Conservation (phyloP, 2,797 vertebrate species). For the Malacoraja senta region DNA sequence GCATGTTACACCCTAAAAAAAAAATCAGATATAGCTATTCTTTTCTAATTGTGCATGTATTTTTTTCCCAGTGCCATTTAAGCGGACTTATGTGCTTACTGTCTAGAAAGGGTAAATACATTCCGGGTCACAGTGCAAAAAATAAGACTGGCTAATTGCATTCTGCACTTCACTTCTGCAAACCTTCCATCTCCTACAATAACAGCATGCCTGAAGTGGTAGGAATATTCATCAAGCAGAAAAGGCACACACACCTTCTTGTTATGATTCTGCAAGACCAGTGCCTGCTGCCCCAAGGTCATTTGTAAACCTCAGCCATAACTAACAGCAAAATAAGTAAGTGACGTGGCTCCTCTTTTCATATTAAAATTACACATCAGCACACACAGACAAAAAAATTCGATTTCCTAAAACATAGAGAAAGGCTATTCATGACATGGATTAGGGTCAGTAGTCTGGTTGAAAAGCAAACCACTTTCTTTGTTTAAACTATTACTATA, state of each 20-base stretch:
- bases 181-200: slow-evolving; percentile 37
- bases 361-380: slow-evolving; percentile 32
- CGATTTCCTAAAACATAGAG: slow-evolving; percentile 23
- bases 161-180: slow-evolving; percentile 36
- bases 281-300: slow-evolving; percentile 27
- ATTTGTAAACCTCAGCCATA: slow-evolving; percentile 38
- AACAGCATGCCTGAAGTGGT: slow-evolving; percentile 39
- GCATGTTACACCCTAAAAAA: neutral
- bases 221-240: slow-evolving; percentile 39
- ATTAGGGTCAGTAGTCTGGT: slow-evolving; percentile 20
- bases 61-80: slow-evolving; percentile 4
- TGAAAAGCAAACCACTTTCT: slow-evolving; percentile 32
- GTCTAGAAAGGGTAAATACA: slow-evolving; percentile 35
- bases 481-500: neutral
- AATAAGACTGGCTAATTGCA: slow-evolving; percentile 37
- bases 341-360: slow-evolving; percentile 13
- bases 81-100: slow-evolving; percentile 28
- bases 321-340: slow-evolving; percentile 38
- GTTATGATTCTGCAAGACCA: slow-evolving; percentile 37
- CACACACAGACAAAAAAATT: slow-evolving; percentile 7
- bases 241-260: slow-evolving; percentile 37
- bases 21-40: neutral
- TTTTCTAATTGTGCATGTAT: neutral
- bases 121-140: slow-evolving; percentile 38
- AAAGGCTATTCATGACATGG: neutral